These are phyloP conservation scores for Tridacna crocea DNA, from an alignment of 2,888 invertebrate species.

Conservation along the genomic window DNA sequence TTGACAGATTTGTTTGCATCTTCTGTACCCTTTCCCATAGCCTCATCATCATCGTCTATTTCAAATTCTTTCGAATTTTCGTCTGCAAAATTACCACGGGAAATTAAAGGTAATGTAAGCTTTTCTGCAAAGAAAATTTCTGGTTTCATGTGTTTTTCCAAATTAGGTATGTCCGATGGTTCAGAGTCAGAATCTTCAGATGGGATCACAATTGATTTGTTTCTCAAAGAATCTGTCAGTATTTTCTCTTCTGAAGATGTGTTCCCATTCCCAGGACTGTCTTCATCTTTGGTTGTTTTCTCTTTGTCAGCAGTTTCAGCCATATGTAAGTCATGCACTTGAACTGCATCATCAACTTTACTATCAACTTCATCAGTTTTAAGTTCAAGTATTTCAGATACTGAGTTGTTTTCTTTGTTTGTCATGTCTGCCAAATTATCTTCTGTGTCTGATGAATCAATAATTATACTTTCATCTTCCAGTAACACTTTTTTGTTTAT, in stretches of 20 bases:
- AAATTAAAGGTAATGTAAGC: not conserved
- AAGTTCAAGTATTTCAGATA: not conserved
- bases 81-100: not conserved
- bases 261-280: not conserved
- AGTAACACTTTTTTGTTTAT: no score
- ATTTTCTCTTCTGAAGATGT: not conserved
- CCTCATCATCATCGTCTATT: not conserved
- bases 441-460: not conserved
- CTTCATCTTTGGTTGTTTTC: not conserved
- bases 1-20: conserved; percentile 2
- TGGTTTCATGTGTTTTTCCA: conserved; percentile 36
- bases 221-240: not conserved
- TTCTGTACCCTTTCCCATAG: not conserved
- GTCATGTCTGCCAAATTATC: not conserved
- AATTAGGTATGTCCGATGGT: conserved; percentile 33
- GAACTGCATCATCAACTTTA: not conserved
- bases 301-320: not conserved
- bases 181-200: conserved; percentile 9
- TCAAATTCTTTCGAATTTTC: not conserved
- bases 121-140: not conserved
- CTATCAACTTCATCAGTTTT: not conserved
- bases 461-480: no score
- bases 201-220: conserved; percentile 11
- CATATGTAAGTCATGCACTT: not conserved
- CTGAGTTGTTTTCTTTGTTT: not conserved